Conservation (phyloP, 2,888 invertebrate species). For the Taenaris catops region DNA sequence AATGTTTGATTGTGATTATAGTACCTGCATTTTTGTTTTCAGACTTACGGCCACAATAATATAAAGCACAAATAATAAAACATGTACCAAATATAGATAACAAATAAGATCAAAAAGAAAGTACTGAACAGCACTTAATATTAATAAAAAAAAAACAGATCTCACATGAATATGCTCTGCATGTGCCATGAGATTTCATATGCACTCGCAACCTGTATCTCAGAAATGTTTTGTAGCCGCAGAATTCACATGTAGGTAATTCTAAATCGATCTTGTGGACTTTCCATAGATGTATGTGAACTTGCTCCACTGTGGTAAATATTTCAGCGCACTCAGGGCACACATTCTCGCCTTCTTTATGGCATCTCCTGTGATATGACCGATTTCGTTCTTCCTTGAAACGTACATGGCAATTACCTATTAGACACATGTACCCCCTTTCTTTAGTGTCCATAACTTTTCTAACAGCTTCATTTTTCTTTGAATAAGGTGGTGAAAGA, state of each 20-base stretch:
- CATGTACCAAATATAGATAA: too few species aligned
- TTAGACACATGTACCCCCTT: constrained; percentile 63
- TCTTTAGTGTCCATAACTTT: constrained; percentile 24
- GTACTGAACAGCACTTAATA: too few species aligned
- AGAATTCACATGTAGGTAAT: constrained; percentile 86
- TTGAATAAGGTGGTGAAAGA: constrained; percentile 21
- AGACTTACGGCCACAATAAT: too few species aligned
- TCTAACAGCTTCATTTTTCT: constrained; percentile 11
- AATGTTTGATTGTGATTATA: too few species aligned
- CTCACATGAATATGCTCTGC: constrained; percentile 81
- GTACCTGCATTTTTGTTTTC: too few species aligned
- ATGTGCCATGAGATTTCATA: constrained; percentile 85
- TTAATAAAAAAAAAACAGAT: too few species aligned
- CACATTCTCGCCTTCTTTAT: constrained; percentile 62
- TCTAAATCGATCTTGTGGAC: constrained; percentile 89
- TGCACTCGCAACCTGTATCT: constrained; percentile 86
- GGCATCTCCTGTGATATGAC: constrained; percentile 83
- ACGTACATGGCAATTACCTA: constrained; percentile 76
- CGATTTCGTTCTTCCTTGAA: constrained; percentile 80
- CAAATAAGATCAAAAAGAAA: too few species aligned
- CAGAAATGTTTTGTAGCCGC: constrained; percentile 86
- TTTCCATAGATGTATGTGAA: constrained; percentile 91
- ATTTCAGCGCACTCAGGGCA: constrained; percentile 84
- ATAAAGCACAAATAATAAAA: too few species aligned
- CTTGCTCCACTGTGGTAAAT: constrained; percentile 80